Base-by-base conservation (phyloP, 2,888 invertebrate species). In the Temnothorax ravouxi region DNA sequence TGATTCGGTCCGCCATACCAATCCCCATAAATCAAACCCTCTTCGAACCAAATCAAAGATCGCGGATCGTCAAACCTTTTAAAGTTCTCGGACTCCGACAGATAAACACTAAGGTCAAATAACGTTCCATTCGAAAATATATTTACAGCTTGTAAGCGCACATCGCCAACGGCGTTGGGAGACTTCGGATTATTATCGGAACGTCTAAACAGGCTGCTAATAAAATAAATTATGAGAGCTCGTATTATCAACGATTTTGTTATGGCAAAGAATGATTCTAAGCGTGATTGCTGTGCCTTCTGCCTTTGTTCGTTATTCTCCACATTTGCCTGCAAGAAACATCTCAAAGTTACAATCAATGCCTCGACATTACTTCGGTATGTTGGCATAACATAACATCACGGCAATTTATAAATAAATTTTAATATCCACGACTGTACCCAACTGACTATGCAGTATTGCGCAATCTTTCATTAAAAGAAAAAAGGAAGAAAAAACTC, bases 141-240 rank as follows among this genome's bases (percentile, higher is more conserved):
- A 95, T 99, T 98, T 91, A 96, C 95, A 11, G 97, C 96, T 61
- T 96, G 96, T 66, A 95, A 91, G 88, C 95, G 95, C 0, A 95
- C 90, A 13, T 95, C 94, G 18, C 93, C 94, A 62, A 95, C 90
- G 69, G 94, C 93, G 38, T 93, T 91, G 44, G 95, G 94, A 54
- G 94, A 93, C 74, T 94, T 92, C 67, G 90, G 84, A 52, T 89
- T 91, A 88, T 96, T 95, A 69, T 96, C 96, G 52, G 97, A 95
- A 74, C 95, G 92, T 89, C 97, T 96, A 94, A 99, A 99, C 95
- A 99, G 98, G 66, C 98, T 97, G 86, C 98, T 97, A 61, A 99
- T 97, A 93, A 99, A 98, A 95, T 99, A 99, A 88, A 99, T 98
- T 87, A 99, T 97, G 81, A 99, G 95, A 85, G 97, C 98, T 91